Evolutionary conservation across 2,113 vertebrate species (phyloP).

Genomic region (Odontophorus gujanensis): DNA sequence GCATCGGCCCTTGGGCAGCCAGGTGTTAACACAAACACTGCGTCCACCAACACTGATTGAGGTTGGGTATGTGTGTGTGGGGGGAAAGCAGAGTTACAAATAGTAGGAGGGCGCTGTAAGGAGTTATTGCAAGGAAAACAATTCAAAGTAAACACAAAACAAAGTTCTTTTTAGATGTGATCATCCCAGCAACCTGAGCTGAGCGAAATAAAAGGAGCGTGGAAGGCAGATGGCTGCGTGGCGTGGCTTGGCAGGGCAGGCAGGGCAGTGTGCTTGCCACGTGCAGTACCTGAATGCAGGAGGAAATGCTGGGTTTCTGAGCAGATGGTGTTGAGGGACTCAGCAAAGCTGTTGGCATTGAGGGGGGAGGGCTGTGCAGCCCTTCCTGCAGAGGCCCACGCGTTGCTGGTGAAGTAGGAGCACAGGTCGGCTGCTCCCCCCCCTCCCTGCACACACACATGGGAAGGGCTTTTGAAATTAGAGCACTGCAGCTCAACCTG

Average conservation of each 20-base stretch:
- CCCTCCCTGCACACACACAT: too few species aligned
- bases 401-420: background rate
- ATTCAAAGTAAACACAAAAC: background rate
- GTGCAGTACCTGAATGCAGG: constrained; percentile 59
- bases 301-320: constrained; percentile 43
- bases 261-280: background rate
- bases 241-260: constrained; percentile 47
- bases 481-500: background rate
- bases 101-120: background rate
- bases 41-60: background rate
- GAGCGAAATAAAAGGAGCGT: background rate
- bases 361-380: background rate
- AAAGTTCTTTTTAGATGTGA: background rate
- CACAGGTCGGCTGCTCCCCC: too few species aligned
- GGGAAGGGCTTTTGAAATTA: background rate
- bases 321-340: constrained; percentile 67
- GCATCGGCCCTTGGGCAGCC: background rate
- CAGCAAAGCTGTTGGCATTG: constrained; percentile 49
- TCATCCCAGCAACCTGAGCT: background rate
- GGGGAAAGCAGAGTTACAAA: background rate
- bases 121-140: background rate
- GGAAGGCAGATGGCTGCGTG: constrained; percentile 61
- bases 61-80: background rate
- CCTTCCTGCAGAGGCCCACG: background rate
- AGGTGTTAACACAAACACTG: background rate